A percentile compares a stretch with the other conserved stretches of the same genome.
Evolutionary conservation across 2,797 vertebrate species (phyloP).

Genomic region (Mallotus villosus): DNA sequence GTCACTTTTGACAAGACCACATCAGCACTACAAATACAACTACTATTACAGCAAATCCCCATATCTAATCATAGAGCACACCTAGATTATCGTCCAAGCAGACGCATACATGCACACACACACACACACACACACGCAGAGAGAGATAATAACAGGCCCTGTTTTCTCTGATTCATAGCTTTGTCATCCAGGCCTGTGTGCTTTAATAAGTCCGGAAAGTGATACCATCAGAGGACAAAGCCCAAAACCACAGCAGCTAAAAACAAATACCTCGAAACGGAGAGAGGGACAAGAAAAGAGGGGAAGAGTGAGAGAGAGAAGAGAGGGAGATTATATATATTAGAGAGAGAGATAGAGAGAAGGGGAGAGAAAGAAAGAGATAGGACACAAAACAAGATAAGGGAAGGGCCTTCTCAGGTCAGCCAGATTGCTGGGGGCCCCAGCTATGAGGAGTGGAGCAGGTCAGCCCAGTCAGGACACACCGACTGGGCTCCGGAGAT

Average conservation of each 20-base stretch:
- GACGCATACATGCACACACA: neutral
- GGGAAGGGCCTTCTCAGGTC: neutral
- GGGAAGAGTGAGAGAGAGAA: neutral
- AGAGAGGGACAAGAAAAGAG: too few species aligned
- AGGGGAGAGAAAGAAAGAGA: neutral
- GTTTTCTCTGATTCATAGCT: neutral
- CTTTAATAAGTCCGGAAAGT: neutral
- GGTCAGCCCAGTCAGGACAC: neutral
- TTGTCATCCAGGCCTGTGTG: constrained; percentile 2
- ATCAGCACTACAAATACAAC: neutral
- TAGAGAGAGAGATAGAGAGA: neutral
- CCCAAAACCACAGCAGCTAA: neutral
- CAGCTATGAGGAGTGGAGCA: neutral
- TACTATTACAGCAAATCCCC: neutral
- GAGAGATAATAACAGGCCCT: neutral
- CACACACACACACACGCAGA: neutral
- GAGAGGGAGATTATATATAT: neutral
- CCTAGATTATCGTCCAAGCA: neutral
- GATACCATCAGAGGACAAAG: neutral
- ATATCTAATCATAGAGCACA: constrained; percentile 2
- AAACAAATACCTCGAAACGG: too few species aligned
- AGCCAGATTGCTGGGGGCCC: neutral
- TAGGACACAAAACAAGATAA: neutral
- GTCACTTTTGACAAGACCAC: constrained; percentile 36
- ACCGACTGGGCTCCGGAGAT: neutral